Base-by-base conservation (phyloP, 2,113 vertebrate genomes). In the Mastomys natalensis region DNA sequence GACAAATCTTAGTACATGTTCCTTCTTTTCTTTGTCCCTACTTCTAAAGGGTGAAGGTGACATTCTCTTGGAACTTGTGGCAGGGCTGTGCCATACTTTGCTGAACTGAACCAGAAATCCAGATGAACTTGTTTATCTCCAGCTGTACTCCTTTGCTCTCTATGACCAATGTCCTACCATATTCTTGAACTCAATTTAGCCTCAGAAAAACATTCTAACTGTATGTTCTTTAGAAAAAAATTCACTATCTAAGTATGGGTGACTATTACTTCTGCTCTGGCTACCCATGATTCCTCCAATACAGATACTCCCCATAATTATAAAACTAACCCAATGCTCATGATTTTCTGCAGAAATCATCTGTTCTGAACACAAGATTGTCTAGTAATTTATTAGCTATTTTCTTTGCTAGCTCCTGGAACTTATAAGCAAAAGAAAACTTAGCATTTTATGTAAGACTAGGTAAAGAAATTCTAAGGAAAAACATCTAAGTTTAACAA, bases 111-210 rank as follows among this genome's bases (percentile, higher is more conserved):
- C 2, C 8, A 80, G 26, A 31, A 91, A 66, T 12, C 74, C n/a
- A 24, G 60, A 74, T 82, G 22, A 85, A 76, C 1, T 51, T 90
- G 55, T 55, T 2, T 31, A 55, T 88, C 74, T 66, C 45, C 2
- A 58, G 64, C 64, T 82, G 26, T 7, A 84, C 78, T 72, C 81
- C 88, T 68, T 87, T 82, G 3, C 60, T 95, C 82, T 73, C 37
- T 74, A 31, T 2, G 48, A 19, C 3, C 13, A 76, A 21, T 58
- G 6, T 34, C 11, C 15, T 19, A 9, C 53, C 13, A 19, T 0
- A 84, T 74, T 94, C 43, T 80, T 87, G 6, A 95, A 93, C 11
- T 95, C 87, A 85, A 91, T 72, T 89, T 82, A 73, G 13, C 12
- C 70, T n/a, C 43, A 48, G 43, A 77, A 78, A 7, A 43, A 60